Conservation (phyloP, 2,113 vertebrate genomes). For the Nansenia antarctica region DNA sequence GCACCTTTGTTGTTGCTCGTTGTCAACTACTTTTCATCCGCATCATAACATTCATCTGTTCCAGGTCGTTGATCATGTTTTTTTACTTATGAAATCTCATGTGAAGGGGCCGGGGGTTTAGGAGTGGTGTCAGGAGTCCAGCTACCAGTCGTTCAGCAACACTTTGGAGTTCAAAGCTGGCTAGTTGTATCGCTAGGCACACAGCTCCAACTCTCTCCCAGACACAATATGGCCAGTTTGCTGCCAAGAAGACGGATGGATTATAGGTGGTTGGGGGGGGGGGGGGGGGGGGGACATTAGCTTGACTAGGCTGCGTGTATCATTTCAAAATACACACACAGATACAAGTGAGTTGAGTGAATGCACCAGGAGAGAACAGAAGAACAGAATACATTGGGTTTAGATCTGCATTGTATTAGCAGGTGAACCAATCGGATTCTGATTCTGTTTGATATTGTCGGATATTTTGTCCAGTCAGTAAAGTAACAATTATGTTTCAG, state of each 20-base stretch:
- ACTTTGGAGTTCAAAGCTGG: constrained; percentile 47
- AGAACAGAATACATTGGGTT: constrained; percentile 16
- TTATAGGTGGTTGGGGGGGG: too few species aligned
- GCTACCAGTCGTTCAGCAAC: constrained; percentile 50
- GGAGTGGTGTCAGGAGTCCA: constrained; percentile 39
- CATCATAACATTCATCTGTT: constrained; percentile 61
- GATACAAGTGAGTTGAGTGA: constrained; percentile 58
- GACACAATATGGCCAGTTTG: constrained; percentile 76
- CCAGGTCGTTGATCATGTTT: constrained; percentile 74
- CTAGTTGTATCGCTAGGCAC: constrained; percentile 43
- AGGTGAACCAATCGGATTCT: too few species aligned
- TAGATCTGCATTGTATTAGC: too few species aligned
- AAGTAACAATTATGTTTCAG: too few species aligned
- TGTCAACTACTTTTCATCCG: constrained; percentile 52
- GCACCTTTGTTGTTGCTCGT: constrained; percentile 47
- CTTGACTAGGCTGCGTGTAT: constrained; percentile 67
- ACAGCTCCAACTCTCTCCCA: constrained; percentile 48
- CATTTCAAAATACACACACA: constrained; percentile 58
- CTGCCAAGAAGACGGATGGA: constrained; percentile 81
- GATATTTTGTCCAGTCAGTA: too few species aligned
- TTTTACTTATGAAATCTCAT: constrained; percentile 59
- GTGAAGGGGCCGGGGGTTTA: constrained; percentile 50
- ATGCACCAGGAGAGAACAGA: constrained; percentile 56
- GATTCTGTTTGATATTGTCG: too few species aligned
- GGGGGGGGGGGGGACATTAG: constrained; percentile 68